Evolutionary conservation across 2,797 vertebrate genomes (phyloP).

Genomic region (Loriculus beryllinus): DNA sequence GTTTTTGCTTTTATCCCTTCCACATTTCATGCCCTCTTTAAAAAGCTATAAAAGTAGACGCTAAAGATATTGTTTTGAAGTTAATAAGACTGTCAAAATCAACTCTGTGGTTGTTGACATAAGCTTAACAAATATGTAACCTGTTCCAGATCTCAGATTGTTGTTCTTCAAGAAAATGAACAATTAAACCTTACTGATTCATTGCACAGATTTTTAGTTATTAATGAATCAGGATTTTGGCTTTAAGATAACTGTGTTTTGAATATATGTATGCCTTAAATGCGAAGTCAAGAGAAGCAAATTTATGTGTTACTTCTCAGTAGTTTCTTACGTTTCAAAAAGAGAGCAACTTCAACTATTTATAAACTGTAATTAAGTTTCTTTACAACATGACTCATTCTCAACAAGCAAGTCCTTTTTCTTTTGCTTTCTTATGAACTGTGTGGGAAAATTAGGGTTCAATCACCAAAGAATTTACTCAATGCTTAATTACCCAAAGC

Average conservation of each 20-base stretch:
- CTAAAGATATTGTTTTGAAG: background rate
- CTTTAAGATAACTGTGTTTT: background rate
- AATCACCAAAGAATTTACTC: conserved; percentile 57
- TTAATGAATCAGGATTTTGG: background rate
- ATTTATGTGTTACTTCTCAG: background rate
- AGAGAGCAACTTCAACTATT: conserved; percentile 63
- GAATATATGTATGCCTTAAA: background rate
- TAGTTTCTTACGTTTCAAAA: conserved; percentile 47
- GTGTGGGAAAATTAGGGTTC: conserved; percentile 66
- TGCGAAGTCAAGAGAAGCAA: conserved; percentile 5
- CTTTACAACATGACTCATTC: conserved; percentile 63
- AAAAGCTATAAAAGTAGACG: background rate
- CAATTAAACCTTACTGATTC: background rate
- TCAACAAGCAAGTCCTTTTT: conserved; percentile 58
- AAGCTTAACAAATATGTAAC: background rate
- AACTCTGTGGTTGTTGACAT: background rate
- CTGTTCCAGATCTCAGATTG: background rate
- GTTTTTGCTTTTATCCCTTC: background rate
- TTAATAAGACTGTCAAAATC: background rate
- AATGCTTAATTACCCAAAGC: conserved; percentile 59
- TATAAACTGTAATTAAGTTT: conserved; percentile 67
- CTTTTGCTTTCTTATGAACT: conserved; percentile 57
- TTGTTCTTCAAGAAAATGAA: background rate
- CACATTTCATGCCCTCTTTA: background rate
- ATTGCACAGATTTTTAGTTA: background rate